Conservation (phyloP, 2,797 vertebrate species). For the Poeciliopsis turneri region DNA sequence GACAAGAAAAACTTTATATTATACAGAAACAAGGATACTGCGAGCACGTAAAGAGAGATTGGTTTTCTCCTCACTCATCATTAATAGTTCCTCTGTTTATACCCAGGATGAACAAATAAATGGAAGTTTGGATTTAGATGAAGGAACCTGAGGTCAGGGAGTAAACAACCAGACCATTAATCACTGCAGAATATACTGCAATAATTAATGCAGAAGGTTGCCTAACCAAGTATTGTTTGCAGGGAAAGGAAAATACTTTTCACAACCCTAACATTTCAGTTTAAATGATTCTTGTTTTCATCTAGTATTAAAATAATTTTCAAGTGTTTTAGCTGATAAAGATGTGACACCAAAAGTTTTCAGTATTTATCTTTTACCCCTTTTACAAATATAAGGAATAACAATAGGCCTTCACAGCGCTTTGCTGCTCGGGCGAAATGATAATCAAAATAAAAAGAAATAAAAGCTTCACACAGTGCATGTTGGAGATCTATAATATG, state of each 20-base stretch:
- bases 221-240: not conserved
- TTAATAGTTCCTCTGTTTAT: not conserved
- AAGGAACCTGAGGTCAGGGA: not conserved
- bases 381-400: not conserved
- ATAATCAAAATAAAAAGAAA: not conserved
- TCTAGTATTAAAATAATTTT: not conserved
- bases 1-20: not conserved
- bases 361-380: not conserved
- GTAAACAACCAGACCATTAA: not conserved
- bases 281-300: not conserved
- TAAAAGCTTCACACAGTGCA: not conserved
- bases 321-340: not conserved
- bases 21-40: not conserved
- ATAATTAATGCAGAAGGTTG: not conserved
- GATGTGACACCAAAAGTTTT: not conserved
- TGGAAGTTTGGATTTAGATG: not conserved
- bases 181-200: not conserved
- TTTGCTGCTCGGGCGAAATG: no score
- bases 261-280: not conserved
- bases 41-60: not conserved
- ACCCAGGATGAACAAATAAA: not conserved
- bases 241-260: not conserved
- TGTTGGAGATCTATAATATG: not conserved
- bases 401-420: no score
- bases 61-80: not conserved